phyloP scores from a whole-genome alignment of 2,888 invertebrate species.

The Drosophila tripunctata region DNA sequence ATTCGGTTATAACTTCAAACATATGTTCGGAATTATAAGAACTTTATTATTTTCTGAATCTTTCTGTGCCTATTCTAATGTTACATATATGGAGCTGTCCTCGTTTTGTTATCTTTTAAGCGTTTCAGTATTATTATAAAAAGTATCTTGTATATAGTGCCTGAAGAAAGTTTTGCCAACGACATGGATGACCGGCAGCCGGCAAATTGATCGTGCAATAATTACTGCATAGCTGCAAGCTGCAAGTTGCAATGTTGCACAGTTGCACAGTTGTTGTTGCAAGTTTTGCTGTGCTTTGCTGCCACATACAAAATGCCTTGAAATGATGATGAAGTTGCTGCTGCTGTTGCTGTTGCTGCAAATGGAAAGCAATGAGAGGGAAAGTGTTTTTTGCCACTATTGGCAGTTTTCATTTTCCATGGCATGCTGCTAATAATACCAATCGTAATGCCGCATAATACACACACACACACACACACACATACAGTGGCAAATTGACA shows the following conservation, averaged over 20 bases:
- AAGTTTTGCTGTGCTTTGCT: conserved; percentile 25
- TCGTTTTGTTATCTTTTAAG: conserved; percentile 28
- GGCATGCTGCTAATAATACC: conserved; percentile 75
- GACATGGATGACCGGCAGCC: conserved; percentile 77
- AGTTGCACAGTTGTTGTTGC: conserved; percentile 41
- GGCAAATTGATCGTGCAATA: conserved; percentile 82
- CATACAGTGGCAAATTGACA: not conserved
- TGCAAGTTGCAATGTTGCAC: conserved; percentile 38
- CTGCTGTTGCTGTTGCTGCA: conserved; percentile 47
- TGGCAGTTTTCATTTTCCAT: conserved; percentile 76
- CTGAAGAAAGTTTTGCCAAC: conserved; percentile 72
- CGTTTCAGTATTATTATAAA: conserved; percentile 29
- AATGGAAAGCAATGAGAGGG: conserved; percentile 83
- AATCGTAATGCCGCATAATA: conserved; percentile 79
- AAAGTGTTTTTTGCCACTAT: conserved; percentile 75
- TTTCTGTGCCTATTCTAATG: no score
- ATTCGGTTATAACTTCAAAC: no score
- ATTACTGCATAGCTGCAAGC: conserved; percentile 77
- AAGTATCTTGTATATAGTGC: conserved; percentile 21
- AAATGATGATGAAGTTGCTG: conserved; percentile 48
- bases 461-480: conserved; percentile 53
- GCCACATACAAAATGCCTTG: conserved; percentile 27
- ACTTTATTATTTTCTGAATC: no score
- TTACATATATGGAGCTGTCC: conserved; percentile 19
- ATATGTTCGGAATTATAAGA: no score